Evolutionary conservation across 2,113 vertebrate species (phyloP).

Genomic region (Prinia subflava): DNA sequence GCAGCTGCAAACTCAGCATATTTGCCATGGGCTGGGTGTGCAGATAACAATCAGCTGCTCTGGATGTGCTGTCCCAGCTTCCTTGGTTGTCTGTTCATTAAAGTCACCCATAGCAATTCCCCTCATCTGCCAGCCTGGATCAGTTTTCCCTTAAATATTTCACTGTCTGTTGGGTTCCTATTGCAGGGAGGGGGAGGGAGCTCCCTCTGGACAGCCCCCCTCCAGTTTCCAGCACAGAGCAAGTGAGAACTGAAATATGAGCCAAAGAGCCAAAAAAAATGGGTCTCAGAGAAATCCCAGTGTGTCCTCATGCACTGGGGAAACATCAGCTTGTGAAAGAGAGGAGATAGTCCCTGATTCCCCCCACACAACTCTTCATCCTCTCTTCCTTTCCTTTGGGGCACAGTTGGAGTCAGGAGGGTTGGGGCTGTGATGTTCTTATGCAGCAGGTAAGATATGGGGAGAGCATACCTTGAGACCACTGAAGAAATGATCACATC

Average conservation of each 20-base stretch:
- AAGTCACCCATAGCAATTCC: neutral
- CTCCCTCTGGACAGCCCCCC: neutral
- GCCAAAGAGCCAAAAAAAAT: neutral
- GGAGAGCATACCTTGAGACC: neutral
- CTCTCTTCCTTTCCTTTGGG: neutral
- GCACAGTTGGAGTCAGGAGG: neutral
- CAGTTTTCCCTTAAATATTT: slow-evolving; percentile 21
- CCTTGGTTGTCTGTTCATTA: neutral
- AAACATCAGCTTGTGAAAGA: neutral
- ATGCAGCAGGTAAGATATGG: neutral
- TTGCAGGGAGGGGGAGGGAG: neutral
- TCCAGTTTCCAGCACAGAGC: neutral
- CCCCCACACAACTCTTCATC: neutral
- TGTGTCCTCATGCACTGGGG: neutral
- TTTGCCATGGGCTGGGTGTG: neutral
- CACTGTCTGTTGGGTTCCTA: slow-evolving; percentile 4
- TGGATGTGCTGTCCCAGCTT: neutral
- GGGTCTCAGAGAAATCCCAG: neutral
- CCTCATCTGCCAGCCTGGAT: neutral
- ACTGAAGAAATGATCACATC: neutral
- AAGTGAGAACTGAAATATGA: neutral
- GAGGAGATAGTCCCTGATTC: neutral
- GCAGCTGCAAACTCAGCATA: neutral
- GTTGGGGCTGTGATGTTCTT: neutral
- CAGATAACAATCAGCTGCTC: neutral